Base-by-base conservation (phyloP, 2,797 vertebrate genomes). In the Nasua narica region DNA sequence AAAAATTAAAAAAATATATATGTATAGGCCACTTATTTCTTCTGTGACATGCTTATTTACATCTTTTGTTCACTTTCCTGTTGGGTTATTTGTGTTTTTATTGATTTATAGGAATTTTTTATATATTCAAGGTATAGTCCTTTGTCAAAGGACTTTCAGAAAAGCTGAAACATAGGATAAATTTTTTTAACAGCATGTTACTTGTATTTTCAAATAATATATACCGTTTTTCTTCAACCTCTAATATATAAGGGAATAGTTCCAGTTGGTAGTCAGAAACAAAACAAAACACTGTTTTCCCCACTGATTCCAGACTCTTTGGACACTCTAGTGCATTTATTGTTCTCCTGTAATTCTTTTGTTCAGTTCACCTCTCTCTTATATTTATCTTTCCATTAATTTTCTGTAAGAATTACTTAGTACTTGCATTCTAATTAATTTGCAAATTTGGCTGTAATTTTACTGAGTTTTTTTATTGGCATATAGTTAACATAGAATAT, bases 401-500 rank as follows among this genome's bases (percentile, higher is more conserved):
- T 93, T 85, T 88, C 9, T 46, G 72, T 27, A 37, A 97, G 83
- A 95, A 58, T 74, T 96, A 87, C 25, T 67, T 81, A 60, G 35
- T 37, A 72, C 4, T 88, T 40, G 15, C 7, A 5, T 5, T 37
- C 1, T 62, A 76, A 78, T 67, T 88, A 46, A 67, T 77, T 23
- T 93, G 21, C 92, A 91, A 92, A 29, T 95, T 95, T 58, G n/a
- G 5, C 88, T 23, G 21, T 93, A 72, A 65, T 86, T 95, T 94
- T 96, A 60, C 90, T 82, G 85, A 95, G 7, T 90, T 46, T 32
- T 46, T 76, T 48, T 48, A 48, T 48, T 74, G 72, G 27, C 15
- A 14, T 74, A 18, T 74, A 29, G 15, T 48, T 11, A 15, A 76
- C 43, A 76, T 48, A 32, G 43, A 76, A 1, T 74, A 48, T 76